phyloP scores from a whole-genome alignment of 2,888 invertebrate genomes.

The Resseliella maxima region DNA sequence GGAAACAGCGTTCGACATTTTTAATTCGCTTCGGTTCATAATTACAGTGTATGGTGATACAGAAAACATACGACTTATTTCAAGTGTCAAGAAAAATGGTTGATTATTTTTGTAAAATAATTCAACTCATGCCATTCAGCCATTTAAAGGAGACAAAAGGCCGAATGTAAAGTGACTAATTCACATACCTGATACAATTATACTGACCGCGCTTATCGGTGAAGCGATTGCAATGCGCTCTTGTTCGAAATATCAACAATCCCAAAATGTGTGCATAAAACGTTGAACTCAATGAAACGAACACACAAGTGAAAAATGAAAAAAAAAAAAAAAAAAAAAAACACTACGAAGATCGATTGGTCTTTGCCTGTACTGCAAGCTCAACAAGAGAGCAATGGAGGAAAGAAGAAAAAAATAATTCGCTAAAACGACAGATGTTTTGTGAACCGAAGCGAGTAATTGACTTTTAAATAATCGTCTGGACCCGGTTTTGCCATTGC shows the following conservation, averaged over 20 bases:
- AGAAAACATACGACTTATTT: not conserved
- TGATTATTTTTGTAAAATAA: not conserved
- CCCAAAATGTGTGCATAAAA: slow-evolving; percentile 27
- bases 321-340: not conserved
- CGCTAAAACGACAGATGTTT: slow-evolving; percentile 41
- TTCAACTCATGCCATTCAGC: not conserved
- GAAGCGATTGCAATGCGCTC: not conserved
- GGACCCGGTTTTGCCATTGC: slow-evolving; percentile 22
- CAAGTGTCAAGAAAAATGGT: not conserved
- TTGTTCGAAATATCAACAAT: not conserved
- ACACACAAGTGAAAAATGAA: not conserved
- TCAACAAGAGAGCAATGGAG: not conserved
- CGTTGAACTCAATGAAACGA: not conserved
- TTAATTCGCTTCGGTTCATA: slow-evolving; percentile 1
- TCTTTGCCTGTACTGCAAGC: no score
- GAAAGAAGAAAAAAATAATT: not conserved
- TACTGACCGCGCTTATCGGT: not conserved
- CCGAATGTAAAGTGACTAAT: not conserved
- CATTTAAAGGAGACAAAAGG: not conserved
- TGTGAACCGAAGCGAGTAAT: slow-evolving; percentile 51
- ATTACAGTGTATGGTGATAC: slow-evolving; percentile 34
- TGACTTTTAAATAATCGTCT: slow-evolving; percentile 51
- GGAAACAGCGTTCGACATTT: not conserved
- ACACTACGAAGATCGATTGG: not conserved
- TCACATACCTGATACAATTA: slow-evolving; percentile 31